A percentile compares a stretch with the other conserved stretches of the same genome.
Conservation (phyloP, 2,113 vertebrate species). For the Illadopsis cleaveri region DNA sequence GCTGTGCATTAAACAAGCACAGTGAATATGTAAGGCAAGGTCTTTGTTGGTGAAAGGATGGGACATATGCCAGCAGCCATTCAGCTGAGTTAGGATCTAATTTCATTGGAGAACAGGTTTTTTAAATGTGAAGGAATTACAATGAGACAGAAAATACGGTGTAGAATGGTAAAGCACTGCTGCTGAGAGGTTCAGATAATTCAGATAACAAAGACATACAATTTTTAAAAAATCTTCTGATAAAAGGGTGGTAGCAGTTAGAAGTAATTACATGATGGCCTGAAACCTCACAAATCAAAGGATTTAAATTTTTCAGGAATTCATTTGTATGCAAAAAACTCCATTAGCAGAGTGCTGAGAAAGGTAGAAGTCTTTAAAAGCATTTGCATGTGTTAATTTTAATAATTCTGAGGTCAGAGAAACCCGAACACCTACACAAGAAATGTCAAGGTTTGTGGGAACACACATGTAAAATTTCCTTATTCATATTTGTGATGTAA, state of each 20-base stretch:
- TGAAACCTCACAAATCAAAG: not conserved
- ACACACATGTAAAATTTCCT: not conserved
- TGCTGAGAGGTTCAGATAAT: not conserved
- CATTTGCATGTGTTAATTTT: not conserved
- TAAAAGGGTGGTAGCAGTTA: not conserved
- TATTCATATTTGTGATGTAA: not conserved
- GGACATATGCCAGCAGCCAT: not conserved
- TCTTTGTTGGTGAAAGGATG: not conserved
- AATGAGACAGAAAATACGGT: not conserved
- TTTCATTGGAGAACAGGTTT: not conserved
- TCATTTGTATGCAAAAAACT: not conserved
- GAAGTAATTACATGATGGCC: not conserved
- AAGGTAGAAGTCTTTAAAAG: not conserved
- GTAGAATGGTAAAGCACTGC: not conserved
- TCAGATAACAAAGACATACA: not conserved
- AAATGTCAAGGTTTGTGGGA: not conserved
- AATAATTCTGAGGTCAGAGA: not conserved
- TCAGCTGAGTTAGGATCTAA: not conserved
- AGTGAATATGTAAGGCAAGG: not conserved
- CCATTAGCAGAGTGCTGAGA: not conserved
- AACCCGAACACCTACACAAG: not conserved
- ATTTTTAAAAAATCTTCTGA: not conserved
- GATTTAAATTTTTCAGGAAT: not conserved
- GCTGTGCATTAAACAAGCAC: not conserved
- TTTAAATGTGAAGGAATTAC: not conserved